Evolutionary conservation across 2,888 invertebrate species (phyloP), one percentile per base, ranked within the genome.

Genomic region (Notodonta dromedarius): DNA sequence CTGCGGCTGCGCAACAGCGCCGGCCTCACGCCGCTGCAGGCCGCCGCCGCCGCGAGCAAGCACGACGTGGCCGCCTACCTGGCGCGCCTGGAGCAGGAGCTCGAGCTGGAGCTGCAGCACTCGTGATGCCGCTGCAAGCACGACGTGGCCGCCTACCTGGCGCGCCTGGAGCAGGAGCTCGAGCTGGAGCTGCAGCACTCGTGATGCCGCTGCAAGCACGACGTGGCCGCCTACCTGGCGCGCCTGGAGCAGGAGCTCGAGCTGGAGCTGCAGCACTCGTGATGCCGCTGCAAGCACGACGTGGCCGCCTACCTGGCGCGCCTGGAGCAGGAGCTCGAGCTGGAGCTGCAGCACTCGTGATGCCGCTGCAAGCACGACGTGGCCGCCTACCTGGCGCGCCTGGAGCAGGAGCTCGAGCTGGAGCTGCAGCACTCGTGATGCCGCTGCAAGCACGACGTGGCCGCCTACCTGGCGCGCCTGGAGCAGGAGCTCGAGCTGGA

Each of bases 1-100:
- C 95, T 55, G 96, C 95, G 53, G 94, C 96, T 57, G 95, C 96
- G 90, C 94, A 96, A 55, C 90, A 90, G 67, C 81, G 96, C 67
- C 94, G 82, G 84, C 0, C 92, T 94, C 58, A 96, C 96, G 0
- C 93, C 97, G 16, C 87, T 94, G 59, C 95, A 96, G 80, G 91
- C 83, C 66, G 97, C 97, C 11, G 40, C 83, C 14, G 93, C 94
- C 63, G 94, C 94, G 51, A 84, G 94, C 60, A 91, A 94, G 62
- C 86, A 79, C 48, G 91, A 94, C 74, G 94, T 95, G n/a, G 90
- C 89, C 8, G 73, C 74, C 4, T 87, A 88, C 75, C 80, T 88
- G 57, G 54, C 64, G n/a, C 39, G 70, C 0, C 74, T 82, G 4
- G 71, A 67, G 0, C 62, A 4, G 0, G 71, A 71, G 24, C 74